Conservation (phyloP, 2,888 invertebrate species). For the Diaphora mendica region DNA sequence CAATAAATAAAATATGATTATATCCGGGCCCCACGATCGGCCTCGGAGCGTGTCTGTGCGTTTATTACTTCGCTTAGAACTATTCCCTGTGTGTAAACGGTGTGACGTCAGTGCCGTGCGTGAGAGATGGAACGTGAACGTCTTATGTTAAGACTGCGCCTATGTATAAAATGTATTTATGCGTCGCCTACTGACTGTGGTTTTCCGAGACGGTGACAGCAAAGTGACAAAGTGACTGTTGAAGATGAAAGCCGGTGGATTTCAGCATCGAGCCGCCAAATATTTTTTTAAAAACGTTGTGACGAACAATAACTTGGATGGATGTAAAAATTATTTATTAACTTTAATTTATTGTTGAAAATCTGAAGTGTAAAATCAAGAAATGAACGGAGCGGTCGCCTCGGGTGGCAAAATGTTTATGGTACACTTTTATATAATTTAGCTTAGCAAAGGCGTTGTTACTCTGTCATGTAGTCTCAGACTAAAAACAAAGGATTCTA, state of each 20-base stretch:
- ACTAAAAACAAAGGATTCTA: slow-evolving; percentile 2
- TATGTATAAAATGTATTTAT: slow-evolving; percentile 64
- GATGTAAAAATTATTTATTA: slow-evolving; percentile 68
- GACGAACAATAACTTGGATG: slow-evolving; percentile 68
- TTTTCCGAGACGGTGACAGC: slow-evolving; percentile 66
- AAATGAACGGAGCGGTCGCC: slow-evolving; percentile 62
- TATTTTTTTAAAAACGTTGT: slow-evolving; percentile 73
- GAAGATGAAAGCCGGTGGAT: slow-evolving; percentile 46
- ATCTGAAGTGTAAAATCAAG: slow-evolving; percentile 52
- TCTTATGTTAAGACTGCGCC: slow-evolving; percentile 72
- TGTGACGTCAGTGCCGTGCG: slow-evolving; percentile 35
- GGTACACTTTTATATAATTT: slow-evolving; percentile 34
- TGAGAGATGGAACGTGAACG: slow-evolving; percentile 45
- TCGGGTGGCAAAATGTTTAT: slow-evolving; percentile 38
- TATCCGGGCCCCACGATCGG: slow-evolving; percentile 30
- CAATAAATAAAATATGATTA: slow-evolving; percentile 50
- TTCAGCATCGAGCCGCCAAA: slow-evolving; percentile 41
- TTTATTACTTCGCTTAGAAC: slow-evolving; percentile 37
- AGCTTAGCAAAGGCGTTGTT: slow-evolving; percentile 48
- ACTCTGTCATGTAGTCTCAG: slow-evolving; percentile 24
- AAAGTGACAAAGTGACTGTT: slow-evolving; percentile 69
- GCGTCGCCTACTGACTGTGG: slow-evolving; percentile 61
- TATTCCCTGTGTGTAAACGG: slow-evolving; percentile 43
- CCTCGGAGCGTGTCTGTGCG: slow-evolving; percentile 24
- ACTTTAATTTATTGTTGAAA: slow-evolving; percentile 75